Base-by-base conservation (phyloP, 2,113 vertebrate genomes). In the Pionites leucogaster region DNA sequence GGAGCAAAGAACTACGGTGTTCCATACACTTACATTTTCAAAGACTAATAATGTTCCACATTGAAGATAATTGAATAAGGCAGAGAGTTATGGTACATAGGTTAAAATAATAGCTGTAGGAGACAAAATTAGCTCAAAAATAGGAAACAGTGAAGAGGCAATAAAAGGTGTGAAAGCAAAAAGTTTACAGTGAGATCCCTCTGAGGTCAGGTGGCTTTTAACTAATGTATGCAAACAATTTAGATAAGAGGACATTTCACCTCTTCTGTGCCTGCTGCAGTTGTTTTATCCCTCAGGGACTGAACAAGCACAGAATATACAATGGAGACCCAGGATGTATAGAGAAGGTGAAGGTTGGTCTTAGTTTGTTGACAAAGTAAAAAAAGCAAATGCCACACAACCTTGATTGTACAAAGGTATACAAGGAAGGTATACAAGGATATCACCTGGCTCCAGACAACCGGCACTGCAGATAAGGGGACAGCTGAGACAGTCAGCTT, bases 21-120 rank as follows among this genome's bases (percentile, higher is more conserved):
- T 93, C 91, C 64, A 71, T 64, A 80, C 22, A 28, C 60, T 82
- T 82, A 70, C 0, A 74, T 90, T 95, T 95, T 86, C 90, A 71
- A 44, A 92, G 68, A 86, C 22, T 93, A 96, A 96, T 94, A 93
- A 94, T 67, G 88, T 95, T 96, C 82, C 80, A 86, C 24, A 20
- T 33, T 68, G 82, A 96, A 94, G 64, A 86, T 95, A 97, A 97
- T 84, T 94, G 92, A 96, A 68, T 95, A 93, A 93, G 82, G 64
- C 85, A 94, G 50, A 83, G 64, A 90, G 64, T 86, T 93, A 86
- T 52, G 47, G 55, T 75, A 90, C 68, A 55, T 22, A 90, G 64
- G 82, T 95, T 92, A 95, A 95, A 96, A 96, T 90, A 96, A 94
- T 64, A 96, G 64, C 90, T 96, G 93, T 50, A 83, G 50, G 55